phyloP scores from a whole-genome alignment of 2,888 invertebrate species.

The Rhagophthalmus giganteus region DNA sequence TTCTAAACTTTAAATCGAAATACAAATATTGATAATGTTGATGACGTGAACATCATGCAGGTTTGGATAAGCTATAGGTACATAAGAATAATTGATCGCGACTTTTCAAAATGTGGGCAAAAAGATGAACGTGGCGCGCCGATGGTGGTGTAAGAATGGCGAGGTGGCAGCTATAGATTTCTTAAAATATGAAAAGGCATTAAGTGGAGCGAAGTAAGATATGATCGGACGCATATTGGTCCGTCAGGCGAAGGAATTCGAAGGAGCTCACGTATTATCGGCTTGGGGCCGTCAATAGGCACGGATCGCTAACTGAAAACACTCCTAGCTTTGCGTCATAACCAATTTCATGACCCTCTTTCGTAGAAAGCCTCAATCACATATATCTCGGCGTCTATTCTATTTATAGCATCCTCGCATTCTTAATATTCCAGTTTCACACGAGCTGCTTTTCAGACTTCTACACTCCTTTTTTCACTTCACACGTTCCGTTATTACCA shows the following conservation, averaged over 20 bases:
- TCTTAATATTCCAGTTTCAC: constrained; percentile 46
- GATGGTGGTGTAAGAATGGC: constrained; percentile 2
- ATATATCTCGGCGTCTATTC: constrained; percentile 49
- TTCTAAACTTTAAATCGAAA: no score
- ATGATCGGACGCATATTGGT: constrained; percentile 44
- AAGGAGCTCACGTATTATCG: constrained; percentile 48
- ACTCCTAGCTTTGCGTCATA: constrained; percentile 45
- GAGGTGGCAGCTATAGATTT: constrained; percentile 19
- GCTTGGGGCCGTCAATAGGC: constrained; percentile 45
- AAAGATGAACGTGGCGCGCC: constrained; percentile 4
- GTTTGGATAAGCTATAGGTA: no score
- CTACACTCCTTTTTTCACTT: constrained; percentile 40
- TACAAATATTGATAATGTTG: no score
- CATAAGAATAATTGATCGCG: no score
- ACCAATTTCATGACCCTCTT: constrained; percentile 46
- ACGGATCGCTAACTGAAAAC: constrained; percentile 48
- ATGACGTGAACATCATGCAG: no score
- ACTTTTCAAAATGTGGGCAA: no score
- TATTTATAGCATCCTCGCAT: constrained; percentile 48
- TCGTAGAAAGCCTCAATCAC: constrained; percentile 45
- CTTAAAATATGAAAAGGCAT: constrained; percentile 32
- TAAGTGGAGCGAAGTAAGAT: constrained; percentile 22
- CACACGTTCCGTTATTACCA: constrained; percentile 44
- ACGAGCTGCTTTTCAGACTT: constrained; percentile 38
- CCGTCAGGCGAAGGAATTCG: constrained; percentile 47